Evolutionary conservation across 2,888 invertebrate genomes (phyloP).

Genomic region (Latrodectus elegans): DNA sequence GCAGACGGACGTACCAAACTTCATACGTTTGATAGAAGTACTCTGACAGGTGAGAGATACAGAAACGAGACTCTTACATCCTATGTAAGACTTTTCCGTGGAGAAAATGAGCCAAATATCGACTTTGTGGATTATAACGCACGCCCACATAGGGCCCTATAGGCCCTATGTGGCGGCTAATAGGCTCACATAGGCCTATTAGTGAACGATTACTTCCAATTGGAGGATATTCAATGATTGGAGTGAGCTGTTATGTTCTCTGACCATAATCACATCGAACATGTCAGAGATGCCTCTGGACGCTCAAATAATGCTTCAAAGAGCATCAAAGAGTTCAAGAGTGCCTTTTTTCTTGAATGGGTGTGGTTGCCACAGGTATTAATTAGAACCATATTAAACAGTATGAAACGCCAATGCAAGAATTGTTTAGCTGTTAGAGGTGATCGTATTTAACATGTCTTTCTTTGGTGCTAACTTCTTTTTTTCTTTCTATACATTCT

Average conservation of each 20-base stretch:
- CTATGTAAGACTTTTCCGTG: neutral
- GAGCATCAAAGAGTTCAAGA: neutral
- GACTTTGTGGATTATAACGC: neutral
- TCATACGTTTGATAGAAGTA: neutral
- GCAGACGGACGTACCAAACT: neutral
- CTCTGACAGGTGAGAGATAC: neutral
- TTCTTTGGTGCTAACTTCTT: no score
- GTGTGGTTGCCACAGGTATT: neutral
- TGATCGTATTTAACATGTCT: no score
- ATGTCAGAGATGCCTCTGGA: neutral
- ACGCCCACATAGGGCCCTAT: neutral
- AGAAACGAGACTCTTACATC: neutral
- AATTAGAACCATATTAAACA: neutral
- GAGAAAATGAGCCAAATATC: neutral
- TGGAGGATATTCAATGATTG: neutral
- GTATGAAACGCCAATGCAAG: neutral
- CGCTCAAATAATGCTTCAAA: neutral
- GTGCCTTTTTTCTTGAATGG: no score
- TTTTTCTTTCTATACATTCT: no score
- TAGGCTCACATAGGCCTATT: no score
- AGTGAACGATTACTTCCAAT: neutral
- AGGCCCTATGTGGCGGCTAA: no score
- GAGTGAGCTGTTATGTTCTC: neutral
- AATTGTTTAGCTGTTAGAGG: no score
- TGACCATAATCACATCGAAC: neutral